Conservation (phyloP, 2,888 invertebrate species). For the Drosophila trichaetosa region DNA sequence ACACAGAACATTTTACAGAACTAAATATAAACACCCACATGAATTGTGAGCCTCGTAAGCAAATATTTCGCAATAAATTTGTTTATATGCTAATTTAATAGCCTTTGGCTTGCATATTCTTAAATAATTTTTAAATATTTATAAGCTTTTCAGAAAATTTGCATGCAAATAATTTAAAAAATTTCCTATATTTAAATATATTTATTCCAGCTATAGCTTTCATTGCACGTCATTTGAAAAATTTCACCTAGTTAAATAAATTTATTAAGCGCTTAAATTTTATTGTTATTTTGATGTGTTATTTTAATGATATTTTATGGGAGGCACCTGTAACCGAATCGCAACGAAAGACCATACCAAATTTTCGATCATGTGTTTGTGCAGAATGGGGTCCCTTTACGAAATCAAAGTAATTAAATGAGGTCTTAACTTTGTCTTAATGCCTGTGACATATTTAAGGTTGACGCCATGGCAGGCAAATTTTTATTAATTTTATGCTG, state of each 20-base stretch:
- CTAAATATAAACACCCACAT: not conserved
- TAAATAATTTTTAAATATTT: not conserved
- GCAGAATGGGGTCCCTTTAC: not conserved
- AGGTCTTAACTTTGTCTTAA: slow-evolving; percentile 31
- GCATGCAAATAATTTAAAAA: not conserved
- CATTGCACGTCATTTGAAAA: not conserved
- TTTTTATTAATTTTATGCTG: slow-evolving; percentile 77
- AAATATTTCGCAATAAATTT: not conserved
- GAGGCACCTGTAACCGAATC: not conserved
- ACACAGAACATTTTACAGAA: not conserved
- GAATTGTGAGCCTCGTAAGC: not conserved
- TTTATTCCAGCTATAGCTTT: not conserved
- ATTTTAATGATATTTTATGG: not conserved
- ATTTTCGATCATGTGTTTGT: not conserved
- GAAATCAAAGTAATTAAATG: slow-evolving; percentile 27
- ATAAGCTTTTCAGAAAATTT: not conserved
- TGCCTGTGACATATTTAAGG: slow-evolving; percentile 60
- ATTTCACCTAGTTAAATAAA: not conserved
- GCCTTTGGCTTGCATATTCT: not conserved
- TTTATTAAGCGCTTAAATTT: not conserved
- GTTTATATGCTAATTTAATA: not conserved
- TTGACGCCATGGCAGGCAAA: slow-evolving; percentile 62
- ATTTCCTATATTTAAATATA: not conserved
- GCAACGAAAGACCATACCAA: not conserved
- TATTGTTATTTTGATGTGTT: not conserved